Evolutionary conservation across 2,113 vertebrate genomes (phyloP).

Genomic region (Cynoglossus semilaevis): DNA sequence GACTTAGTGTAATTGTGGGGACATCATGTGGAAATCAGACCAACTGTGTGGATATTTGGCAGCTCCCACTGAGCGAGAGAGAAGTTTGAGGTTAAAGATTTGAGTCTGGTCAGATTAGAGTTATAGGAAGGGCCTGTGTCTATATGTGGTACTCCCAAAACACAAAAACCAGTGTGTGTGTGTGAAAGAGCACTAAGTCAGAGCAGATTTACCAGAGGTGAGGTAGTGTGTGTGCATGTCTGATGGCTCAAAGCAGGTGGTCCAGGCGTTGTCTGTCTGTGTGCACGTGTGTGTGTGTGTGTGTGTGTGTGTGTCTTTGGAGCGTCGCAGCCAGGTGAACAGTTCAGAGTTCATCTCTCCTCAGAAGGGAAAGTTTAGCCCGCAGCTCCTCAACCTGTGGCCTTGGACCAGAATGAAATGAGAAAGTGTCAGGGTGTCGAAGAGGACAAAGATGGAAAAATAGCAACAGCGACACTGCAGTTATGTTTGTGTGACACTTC

Average conservation of each 20-base stretch:
- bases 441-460: slow-evolving; percentile 2
- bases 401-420: slow-evolving; percentile 14
- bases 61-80: no score
- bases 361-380: slow-evolving; percentile 66
- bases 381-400: slow-evolving; percentile 1
- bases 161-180: slow-evolving; percentile 19
- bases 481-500: not conserved
- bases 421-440: slow-evolving; percentile 4
- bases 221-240: slow-evolving; percentile 11
- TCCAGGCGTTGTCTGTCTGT: slow-evolving; percentile 21
- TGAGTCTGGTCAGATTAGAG: no score
- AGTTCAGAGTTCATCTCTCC: slow-evolving; percentile 54
- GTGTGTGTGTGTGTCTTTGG: slow-evolving; percentile 19
- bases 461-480: slow-evolving; percentile 3
- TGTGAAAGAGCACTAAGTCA: slow-evolving; percentile 25
- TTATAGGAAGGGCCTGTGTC: not conserved
- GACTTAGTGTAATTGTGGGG: no score
- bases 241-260: slow-evolving; percentile 38
- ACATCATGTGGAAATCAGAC: no score
- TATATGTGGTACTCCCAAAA: not conserved
- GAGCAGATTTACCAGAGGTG: slow-evolving; percentile 56
- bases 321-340: slow-evolving; percentile 52
- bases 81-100: not conserved
- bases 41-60: no score
- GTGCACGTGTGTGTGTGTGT: slow-evolving; percentile 23